phyloP scores from a whole-genome alignment of 2,888 invertebrate species.

The Lydus trimaculatus region DNA sequence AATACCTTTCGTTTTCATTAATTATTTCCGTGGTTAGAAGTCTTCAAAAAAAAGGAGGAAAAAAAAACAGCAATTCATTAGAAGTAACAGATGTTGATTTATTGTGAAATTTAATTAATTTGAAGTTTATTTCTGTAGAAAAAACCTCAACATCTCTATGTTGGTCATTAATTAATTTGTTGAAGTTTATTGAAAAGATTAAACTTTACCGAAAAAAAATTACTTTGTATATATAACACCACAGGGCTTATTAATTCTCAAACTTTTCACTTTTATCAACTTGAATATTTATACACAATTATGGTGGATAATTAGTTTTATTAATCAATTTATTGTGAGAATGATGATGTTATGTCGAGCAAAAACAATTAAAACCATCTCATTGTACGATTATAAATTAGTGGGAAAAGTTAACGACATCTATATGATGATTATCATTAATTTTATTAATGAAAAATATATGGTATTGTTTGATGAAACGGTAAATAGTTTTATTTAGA shows the following conservation, averaged over 20 bases:
- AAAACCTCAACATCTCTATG: background rate
- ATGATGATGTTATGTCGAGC: background rate
- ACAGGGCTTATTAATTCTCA: background rate
- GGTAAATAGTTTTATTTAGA: background rate
- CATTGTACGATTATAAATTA: background rate
- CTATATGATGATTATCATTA: background rate
- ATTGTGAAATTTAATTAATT: background rate
- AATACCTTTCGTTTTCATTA: background rate
- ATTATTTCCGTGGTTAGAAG: background rate
- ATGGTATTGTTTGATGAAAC: background rate
- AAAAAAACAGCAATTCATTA: background rate
- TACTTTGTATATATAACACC: no score
- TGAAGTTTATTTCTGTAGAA: background rate
- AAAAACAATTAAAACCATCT: background rate
- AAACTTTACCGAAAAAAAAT: background rate
- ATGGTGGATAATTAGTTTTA: background rate
- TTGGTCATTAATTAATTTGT: background rate
- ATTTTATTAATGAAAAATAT: background rate
- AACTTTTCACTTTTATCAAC: conserved; percentile 1
- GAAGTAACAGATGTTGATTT: background rate
- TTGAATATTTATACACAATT: background rate
- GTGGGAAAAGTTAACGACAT: conserved; percentile 3
- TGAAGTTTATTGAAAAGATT: background rate
- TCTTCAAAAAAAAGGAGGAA: background rate
- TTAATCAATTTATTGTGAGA: background rate